Conservation (phyloP, 2,797 vertebrate genomes). For the Chaetophractus vellerosus region DNA sequence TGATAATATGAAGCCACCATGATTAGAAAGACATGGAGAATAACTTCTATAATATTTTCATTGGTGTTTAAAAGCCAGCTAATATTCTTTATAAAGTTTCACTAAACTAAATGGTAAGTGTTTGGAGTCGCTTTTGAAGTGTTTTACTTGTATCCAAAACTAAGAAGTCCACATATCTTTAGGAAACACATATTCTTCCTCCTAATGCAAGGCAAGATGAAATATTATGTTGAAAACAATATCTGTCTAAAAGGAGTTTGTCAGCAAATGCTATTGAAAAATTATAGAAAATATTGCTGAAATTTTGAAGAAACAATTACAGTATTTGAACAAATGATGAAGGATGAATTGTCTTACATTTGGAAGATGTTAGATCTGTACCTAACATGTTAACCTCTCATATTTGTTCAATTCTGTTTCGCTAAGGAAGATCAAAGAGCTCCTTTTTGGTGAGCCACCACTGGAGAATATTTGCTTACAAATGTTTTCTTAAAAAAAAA, state of each 20-base stretch:
- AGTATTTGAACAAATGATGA: neutral
- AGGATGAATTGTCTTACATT: neutral
- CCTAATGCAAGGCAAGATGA: conserved; percentile 42
- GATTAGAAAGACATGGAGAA: conserved; percentile 59
- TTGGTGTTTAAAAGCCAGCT: conserved; percentile 53
- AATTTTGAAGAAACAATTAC: conserved; percentile 39
- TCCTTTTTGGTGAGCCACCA: neutral
- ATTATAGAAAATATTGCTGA: conserved; percentile 18
- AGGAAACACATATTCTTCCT: conserved; percentile 58
- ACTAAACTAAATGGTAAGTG: neutral
- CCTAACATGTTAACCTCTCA: neutral
- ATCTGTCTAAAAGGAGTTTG: conserved; percentile 47
- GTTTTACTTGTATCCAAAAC: conserved; percentile 52
- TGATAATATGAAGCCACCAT: conserved; percentile 27
- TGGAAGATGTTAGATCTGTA: neutral
- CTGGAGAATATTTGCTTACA: conserved; percentile 46
- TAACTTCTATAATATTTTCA: conserved; percentile 9
- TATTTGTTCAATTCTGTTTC: conserved; percentile 50
- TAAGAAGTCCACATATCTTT: conserved; percentile 36
- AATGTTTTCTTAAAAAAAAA: neutral
- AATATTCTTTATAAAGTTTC: conserved; percentile 35
- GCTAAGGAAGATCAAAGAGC: conserved; percentile 37
- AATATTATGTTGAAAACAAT: conserved; percentile 46
- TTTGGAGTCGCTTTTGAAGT: neutral
- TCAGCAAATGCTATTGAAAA: conserved; percentile 60